Conservation (phyloP, 2,113 vertebrate species). For the Bagarius yarrelli region DNA sequence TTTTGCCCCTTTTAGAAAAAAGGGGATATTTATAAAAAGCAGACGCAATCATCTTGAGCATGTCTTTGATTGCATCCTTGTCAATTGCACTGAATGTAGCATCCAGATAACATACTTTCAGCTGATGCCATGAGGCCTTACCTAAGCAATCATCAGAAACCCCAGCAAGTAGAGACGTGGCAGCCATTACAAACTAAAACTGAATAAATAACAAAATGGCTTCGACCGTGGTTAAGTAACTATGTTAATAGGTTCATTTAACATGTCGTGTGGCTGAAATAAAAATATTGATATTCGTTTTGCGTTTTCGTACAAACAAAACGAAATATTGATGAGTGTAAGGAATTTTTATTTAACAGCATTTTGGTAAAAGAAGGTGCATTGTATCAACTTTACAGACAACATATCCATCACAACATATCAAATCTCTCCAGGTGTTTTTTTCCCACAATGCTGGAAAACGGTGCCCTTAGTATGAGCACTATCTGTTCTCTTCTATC, state of each 20-base stretch:
- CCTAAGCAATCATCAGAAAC: conserved; percentile 46
- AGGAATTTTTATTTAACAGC: not conserved
- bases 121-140: conserved; percentile 41
- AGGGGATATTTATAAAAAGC: conserved; percentile 50
- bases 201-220: conserved; percentile 28
- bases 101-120: conserved; percentile 54
- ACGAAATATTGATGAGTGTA: not conserved
- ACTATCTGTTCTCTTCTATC: conserved; percentile 29
- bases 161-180: conserved; percentile 49
- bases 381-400: not conserved
- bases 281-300: not conserved
- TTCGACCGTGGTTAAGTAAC: conserved; percentile 4
- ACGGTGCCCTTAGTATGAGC: conserved; percentile 14
- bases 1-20: conserved; percentile 25
- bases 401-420: conserved; percentile 10
- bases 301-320: not conserved
- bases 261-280: not conserved
- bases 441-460: not conserved
- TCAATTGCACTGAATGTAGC: conserved; percentile 54
- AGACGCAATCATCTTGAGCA: conserved; percentile 54
- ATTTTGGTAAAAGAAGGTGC: not conserved
- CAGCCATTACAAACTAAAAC: conserved; percentile 41
- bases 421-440: conserved; percentile 13
- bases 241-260: not conserved
- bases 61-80: conserved; percentile 50